Evolutionary conservation across 2,888 invertebrate genomes (phyloP), one percentile per base, ranked within the genome.

Genomic region (Drosophila infuscata): DNA sequence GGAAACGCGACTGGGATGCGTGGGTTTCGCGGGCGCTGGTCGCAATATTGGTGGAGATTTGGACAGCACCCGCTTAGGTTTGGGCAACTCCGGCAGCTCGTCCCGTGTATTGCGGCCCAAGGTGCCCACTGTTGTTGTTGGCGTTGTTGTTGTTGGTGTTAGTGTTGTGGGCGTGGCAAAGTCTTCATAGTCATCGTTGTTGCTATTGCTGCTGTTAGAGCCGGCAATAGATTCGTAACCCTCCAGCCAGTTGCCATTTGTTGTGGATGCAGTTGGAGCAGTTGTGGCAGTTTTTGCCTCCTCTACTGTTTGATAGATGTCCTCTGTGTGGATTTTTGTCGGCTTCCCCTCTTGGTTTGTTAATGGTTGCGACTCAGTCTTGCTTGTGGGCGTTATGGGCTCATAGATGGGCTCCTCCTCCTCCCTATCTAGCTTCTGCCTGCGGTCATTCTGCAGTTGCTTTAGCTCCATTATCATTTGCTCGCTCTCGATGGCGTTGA

Each of bases 301-400:
- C 15, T 91, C 91, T 25, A 93, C 79, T 0, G 92, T 92, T 66
- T 93, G 93, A 76, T 93, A 93, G 48, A 93, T 92, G 35, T 91
- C 92, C 58, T 91, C 92, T 12, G 72, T 32, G 15, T 52, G 20
- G 0, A 65, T n/a, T 35, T 29, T 8, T 12, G 49, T 2, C 20
- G 54, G 20, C 57, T 41, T 65, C 2, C 79, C 64, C 38, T 60
- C 70, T 35, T 75, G 70, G 52, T 58, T 62, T 35, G 58, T 57
- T 20, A 81, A 83, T 8, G 69, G 58, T 53, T 79, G 86, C 36
- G 78, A 69, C 68, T 92, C 90, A 88, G 90, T 91, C 86, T 91
- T 91, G 43, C 57, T 62, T 36, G 59, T 62, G n/a, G 70, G 70
- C 52, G 81, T 70, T 15, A 92, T 92, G n/a, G 92, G 91, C 63